phyloP scores from a whole-genome alignment of 2,113 vertebrate species.

The Microtus ochrogaster region DNA sequence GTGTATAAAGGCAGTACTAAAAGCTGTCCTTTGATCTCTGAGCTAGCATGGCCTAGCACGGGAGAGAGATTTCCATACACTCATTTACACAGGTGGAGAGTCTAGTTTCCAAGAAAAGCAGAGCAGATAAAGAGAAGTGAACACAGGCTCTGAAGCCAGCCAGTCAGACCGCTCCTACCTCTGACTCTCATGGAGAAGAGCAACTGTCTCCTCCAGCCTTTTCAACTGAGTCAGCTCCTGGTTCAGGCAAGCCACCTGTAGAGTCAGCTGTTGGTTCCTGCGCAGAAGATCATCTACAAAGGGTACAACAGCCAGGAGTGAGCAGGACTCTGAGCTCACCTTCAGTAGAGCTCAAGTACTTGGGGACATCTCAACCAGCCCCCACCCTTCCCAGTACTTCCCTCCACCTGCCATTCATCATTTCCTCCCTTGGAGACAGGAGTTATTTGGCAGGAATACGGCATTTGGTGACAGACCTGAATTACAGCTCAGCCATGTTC shows the following conservation, averaged over 20 bases:
- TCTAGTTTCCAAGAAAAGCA: slow-evolving; percentile 52
- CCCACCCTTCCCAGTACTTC: neutral
- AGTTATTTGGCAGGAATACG: neutral
- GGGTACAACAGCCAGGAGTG: slow-evolving; percentile 17
- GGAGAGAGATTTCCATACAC: slow-evolving; percentile 35
- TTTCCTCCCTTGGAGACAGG: slow-evolving; percentile 8
- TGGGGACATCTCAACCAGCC: neutral
- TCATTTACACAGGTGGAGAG: slow-evolving; percentile 38
- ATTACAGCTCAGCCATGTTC: slow-evolving; percentile 28
- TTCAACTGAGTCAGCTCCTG: slow-evolving; percentile 83
- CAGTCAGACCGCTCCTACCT: slow-evolving; percentile 79
- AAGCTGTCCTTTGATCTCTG: slow-evolving; percentile 41
- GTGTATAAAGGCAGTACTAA: neutral
- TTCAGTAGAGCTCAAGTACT: slow-evolving; percentile 21
- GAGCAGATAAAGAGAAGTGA: slow-evolving; percentile 35
- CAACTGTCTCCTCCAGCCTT: slow-evolving; percentile 82
- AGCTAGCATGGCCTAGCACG: neutral
- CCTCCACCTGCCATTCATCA: neutral
- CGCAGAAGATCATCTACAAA: slow-evolving; percentile 81
- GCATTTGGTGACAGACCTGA: neutral
- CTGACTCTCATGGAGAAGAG: slow-evolving; percentile 84
- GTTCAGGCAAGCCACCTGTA: slow-evolving; percentile 81
- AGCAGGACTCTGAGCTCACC: slow-evolving; percentile 36
- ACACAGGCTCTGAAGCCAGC: neutral
- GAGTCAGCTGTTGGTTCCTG: slow-evolving; percentile 80